Conservation (phyloP, 2,113 vertebrate species). For the Microtus richardsoni region DNA sequence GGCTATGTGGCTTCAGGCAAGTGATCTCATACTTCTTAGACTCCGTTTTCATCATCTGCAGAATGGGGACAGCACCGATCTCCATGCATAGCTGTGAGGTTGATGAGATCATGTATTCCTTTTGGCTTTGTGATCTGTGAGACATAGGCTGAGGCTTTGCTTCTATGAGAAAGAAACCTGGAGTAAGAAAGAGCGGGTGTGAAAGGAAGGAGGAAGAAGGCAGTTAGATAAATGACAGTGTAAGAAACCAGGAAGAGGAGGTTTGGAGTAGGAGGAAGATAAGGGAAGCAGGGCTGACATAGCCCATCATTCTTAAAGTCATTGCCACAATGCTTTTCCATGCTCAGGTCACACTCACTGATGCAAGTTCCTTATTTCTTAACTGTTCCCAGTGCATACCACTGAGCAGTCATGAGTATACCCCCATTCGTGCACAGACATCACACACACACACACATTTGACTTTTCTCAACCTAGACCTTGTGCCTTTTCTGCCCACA, state of each 20-base stretch:
- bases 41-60: constrained; percentile 56
- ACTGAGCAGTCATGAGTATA: neutral
- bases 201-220: constrained; percentile 59
- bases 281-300: constrained; percentile 56
- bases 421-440: neutral
- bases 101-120: constrained; percentile 50
- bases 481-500: neutral
- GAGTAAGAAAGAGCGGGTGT: constrained; percentile 50
- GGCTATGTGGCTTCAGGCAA: constrained; percentile 10
- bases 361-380: constrained; percentile 49
- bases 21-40: constrained; percentile 52
- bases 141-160: constrained; percentile 9
- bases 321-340: constrained; percentile 41
- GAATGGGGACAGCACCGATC: constrained; percentile 58
- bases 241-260: constrained; percentile 61
- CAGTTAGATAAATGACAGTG: constrained; percentile 48
- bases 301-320: neutral
- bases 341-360: constrained; percentile 30
- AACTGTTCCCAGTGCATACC: neutral
- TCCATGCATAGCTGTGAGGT: neutral
- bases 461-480: neutral
- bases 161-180: constrained; percentile 61
- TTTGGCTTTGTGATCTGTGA: neutral
- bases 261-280: constrained; percentile 66
- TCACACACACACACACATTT: neutral